A percentile compares a stretch with the other conserved stretches of the same genome.
These are phyloP conservation scores for Agelas oroides DNA, from an alignment of 37 sponge, comb jelly and placozoan species.

Conservation along the genomic window DNA sequence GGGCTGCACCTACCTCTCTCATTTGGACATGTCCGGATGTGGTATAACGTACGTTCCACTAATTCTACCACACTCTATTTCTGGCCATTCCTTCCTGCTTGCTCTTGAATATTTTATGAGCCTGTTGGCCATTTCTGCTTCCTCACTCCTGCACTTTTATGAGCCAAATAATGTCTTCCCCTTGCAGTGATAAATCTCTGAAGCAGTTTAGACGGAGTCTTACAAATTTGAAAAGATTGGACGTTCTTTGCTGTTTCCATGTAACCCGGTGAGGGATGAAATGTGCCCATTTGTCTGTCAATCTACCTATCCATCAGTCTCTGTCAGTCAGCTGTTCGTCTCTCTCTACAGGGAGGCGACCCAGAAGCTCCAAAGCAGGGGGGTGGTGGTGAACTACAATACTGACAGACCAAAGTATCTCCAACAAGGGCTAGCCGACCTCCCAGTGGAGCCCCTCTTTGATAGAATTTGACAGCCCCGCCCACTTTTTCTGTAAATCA, in stretches of 20 bases:
- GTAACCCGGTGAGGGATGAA: constrained; percentile 85
- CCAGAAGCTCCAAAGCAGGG: constrained; percentile 19
- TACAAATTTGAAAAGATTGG: constrained; percentile 62
- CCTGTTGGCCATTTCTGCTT: too few relatives aligned
- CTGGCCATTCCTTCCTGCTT: too few relatives aligned
- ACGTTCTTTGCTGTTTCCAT: constrained; percentile 63
- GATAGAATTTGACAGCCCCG: too few relatives aligned
- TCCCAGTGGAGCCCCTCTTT: constrained; percentile 43
- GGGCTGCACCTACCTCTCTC: constrained; percentile 64
- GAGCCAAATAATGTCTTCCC: too few relatives aligned
- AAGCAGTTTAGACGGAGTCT: constrained; percentile 57
- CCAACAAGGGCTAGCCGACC: neutral
- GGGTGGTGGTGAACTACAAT: constrained; percentile 47
- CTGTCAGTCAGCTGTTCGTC: neutral
- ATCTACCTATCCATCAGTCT: too few relatives aligned
- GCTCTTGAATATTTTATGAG: too few relatives aligned
- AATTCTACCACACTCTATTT: too few relatives aligned
- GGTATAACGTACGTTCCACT: constrained; percentile 63
- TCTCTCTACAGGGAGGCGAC: constrained; percentile 55
- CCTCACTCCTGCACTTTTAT: too few relatives aligned
- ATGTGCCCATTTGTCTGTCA: neutral
- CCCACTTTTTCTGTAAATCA: too few relatives aligned
- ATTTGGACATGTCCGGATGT: constrained; percentile 51
- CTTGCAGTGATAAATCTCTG: constrained; percentile 73
- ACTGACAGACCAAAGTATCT: constrained; percentile 55